phyloP scores from a whole-genome alignment of 2,113 vertebrate species.

The Sphaerodactylus townsendi region DNA sequence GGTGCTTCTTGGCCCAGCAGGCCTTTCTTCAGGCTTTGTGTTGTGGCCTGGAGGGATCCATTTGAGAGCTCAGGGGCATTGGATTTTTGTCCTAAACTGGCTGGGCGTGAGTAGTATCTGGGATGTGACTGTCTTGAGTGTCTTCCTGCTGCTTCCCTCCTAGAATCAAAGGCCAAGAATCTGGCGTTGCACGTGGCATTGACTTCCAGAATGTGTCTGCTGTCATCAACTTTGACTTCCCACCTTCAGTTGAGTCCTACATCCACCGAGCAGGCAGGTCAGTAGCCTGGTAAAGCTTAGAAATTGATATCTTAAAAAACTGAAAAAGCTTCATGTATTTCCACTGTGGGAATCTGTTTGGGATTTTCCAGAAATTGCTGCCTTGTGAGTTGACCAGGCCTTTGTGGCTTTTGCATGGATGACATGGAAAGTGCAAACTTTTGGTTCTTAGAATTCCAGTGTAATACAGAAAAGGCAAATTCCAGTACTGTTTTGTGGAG shows the following conservation, averaged over 20 bases:
- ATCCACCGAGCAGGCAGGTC: conserved; percentile 92
- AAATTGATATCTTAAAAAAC: too few relatives aligned
- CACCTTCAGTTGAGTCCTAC: conserved; percentile 80
- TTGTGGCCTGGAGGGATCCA: background rate
- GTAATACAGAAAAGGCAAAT: too few relatives aligned
- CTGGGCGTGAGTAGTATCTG: background rate
- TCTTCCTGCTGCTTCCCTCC: background rate
- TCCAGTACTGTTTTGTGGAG: too few relatives aligned
- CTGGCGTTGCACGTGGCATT: conserved; percentile 86
- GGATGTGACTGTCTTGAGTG: too few relatives aligned
- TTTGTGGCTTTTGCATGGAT: too few relatives aligned
- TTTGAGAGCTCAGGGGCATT: background rate
- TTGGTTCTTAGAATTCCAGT: too few relatives aligned
- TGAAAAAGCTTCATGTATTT: background rate
- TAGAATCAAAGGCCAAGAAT: conserved; percentile 82
- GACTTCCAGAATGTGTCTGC: conserved; percentile 91
- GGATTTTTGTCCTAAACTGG: background rate
- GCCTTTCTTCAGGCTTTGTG: too few relatives aligned
- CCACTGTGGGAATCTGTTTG: background rate
- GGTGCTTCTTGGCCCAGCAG: too few relatives aligned
- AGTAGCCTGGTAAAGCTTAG: background rate
- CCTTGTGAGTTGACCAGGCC: too few relatives aligned
- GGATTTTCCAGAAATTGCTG: too few relatives aligned
- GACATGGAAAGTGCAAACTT: too few relatives aligned
- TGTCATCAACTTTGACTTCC: conserved; percentile 92